Percentiles rank a stretch among this genome's conserved stretches.
Conservation (phyloP, 1,140 invertebrate species). For the Drosophila arizonae region DNA sequence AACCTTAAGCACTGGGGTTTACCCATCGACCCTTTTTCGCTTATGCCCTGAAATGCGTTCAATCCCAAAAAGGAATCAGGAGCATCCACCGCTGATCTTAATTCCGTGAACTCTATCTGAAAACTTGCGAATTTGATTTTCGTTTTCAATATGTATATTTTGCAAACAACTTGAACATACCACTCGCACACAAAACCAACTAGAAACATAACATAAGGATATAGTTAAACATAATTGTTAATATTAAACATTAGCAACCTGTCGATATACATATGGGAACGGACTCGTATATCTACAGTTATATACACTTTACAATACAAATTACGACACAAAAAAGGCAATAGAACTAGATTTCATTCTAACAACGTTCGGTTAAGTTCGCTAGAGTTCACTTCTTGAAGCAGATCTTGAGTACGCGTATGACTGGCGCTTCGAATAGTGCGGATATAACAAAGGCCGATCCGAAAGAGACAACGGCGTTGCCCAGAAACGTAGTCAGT, state of each 20-base stretch:
- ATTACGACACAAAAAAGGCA: constrained; percentile 19
- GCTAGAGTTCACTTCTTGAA: constrained; percentile 71
- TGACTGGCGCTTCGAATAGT: constrained; percentile 90
- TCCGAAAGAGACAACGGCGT: constrained; percentile 89
- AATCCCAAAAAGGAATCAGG: too few relatives aligned
- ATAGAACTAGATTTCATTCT: constrained; percentile 4
- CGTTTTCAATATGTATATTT: constrained; percentile 31
- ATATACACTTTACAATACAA: constrained; percentile 35
- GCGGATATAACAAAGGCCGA: constrained; percentile 90
- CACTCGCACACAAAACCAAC: constrained; percentile 43
- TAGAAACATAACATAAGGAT: constrained; percentile 37
- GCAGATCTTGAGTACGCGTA: constrained; percentile 89
- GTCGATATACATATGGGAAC: constrained; percentile 19
- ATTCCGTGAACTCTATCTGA: too few relatives aligned
- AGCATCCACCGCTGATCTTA: too few relatives aligned
- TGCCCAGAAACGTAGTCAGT: constrained; percentile 90
- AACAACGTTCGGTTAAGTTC: background rate
- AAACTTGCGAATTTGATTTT: too few relatives aligned
- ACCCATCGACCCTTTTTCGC: too few relatives aligned
- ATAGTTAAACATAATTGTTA: constrained; percentile 20
- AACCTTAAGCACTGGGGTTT: too few relatives aligned
- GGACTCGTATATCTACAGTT: constrained; percentile 25
- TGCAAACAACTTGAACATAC: constrained; percentile 28
- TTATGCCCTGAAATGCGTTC: too few relatives aligned
- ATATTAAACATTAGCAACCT: constrained; percentile 23